Percentiles rank a stretch among this genome's conserved stretches.
Conservation (phyloP, 2,888 invertebrate genomes). For the Darwinula stevensoni region DNA sequence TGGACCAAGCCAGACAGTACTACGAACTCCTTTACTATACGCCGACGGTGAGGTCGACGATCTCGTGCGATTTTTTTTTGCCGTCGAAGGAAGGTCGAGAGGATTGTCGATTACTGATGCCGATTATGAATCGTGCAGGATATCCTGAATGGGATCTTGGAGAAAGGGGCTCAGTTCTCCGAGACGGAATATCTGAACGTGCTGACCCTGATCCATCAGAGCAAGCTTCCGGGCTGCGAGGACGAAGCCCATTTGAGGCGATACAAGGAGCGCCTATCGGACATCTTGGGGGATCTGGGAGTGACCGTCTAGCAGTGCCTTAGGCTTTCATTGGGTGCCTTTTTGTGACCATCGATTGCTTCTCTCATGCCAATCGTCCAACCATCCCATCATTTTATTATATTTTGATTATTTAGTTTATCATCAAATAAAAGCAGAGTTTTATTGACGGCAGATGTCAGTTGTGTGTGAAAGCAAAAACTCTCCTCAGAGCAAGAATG, state of each 20-base stretch:
- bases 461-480: too few relatives aligned
- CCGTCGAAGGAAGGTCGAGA: too few relatives aligned
- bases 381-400: too few relatives aligned
- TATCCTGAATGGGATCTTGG: constrained; percentile 47
- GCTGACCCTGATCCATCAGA: constrained; percentile 39
- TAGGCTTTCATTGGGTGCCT: too few relatives aligned
- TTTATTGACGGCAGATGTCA: too few relatives aligned
- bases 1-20: constrained; percentile 67
- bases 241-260: constrained; percentile 14
- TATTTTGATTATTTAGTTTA: too few relatives aligned
- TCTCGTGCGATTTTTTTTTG: constrained; percentile 7
- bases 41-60: constrained; percentile 18
- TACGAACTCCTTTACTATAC: constrained; percentile 53
- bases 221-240: constrained; percentile 17
- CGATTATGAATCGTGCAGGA: too few relatives aligned
- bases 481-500: too few relatives aligned
- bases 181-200: constrained; percentile 65
- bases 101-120: too few relatives aligned
- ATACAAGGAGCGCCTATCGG: constrained; percentile 45
- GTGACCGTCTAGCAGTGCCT: constrained; percentile 35
- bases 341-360: neutral
- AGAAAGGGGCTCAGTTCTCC: constrained; percentile 60
- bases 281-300: constrained; percentile 54
- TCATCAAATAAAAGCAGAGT: too few relatives aligned
- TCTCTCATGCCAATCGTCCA: too few relatives aligned